A percentile compares a stretch with the other conserved stretches of the same genome.
Evolutionary conservation across 1,140 invertebrate species (phyloP).

Genomic region (Manduca sexta): DNA sequence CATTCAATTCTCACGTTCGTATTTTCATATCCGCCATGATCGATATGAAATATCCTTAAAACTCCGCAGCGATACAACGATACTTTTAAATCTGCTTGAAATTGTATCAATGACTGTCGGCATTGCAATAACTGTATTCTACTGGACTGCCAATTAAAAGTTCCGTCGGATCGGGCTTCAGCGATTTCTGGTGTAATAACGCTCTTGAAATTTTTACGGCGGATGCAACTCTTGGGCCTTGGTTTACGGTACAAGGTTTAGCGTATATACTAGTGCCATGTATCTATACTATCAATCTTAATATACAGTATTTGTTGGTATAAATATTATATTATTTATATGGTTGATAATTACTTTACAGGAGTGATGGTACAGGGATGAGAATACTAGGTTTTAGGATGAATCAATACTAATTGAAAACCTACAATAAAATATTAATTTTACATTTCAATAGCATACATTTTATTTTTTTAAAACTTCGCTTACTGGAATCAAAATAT

Average conservation of each 20-base stretch:
- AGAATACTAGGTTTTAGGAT: too few species aligned
- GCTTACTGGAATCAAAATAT: too few species aligned
- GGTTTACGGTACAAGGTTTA: conserved; percentile 18
- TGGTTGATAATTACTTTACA: too few species aligned
- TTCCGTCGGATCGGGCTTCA: conserved; percentile 34
- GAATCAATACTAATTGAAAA: too few species aligned
- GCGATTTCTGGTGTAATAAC: conserved; percentile 37
- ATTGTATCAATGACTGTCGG: conserved; percentile 28
- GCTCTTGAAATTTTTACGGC: conserved; percentile 43
- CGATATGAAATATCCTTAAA: neutral
- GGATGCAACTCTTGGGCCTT: conserved; percentile 24
- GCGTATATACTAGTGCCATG: conserved; percentile 5
- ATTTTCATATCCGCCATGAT: neutral
- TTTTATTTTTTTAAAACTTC: too few species aligned
- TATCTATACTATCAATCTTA: too few species aligned
- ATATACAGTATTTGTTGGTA: too few species aligned
- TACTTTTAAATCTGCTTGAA: conserved; percentile 12
- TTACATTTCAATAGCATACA: too few species aligned
- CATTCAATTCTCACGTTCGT: neutral
- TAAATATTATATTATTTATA: too few species aligned
- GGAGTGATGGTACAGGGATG: too few species aligned
- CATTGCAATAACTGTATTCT: conserved; percentile 45
- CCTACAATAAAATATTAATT: too few species aligned
- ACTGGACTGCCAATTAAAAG: conserved; percentile 56
- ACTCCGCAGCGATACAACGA: neutral